Base-by-base conservation (phyloP, 2,797 vertebrate species). In the Crenichthys baileyi region DNA sequence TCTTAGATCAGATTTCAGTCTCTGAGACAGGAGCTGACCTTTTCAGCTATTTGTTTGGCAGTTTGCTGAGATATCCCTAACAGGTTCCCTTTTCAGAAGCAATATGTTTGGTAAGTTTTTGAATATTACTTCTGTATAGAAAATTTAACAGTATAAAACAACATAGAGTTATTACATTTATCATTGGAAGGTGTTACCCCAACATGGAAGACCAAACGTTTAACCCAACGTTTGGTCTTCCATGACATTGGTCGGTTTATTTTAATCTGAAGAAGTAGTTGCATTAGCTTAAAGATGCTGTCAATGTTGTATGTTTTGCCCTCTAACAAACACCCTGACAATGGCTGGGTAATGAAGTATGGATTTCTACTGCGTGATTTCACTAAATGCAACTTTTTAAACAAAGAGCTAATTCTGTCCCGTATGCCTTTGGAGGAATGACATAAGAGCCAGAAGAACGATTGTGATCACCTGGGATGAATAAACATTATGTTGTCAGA, bases 1-100 rank as follows among this genome's bases (percentile, higher is more conserved):
- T 70, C 78, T 80, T 76, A 55, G 89, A 91, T 93, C 89, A 84
- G 53, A 73, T 94, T 92, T 92, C 93, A 89, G 78, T 72, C 80
- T 83, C 76, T 84, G 83, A 73, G 72, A 76, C 73, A 76, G 75
- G 81, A 80, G 84, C 68, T 89, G 86, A 90, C 89, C 85, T 89
- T 88, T 84, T 29, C 77, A 74, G 81, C 81, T 78, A 73, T 85
- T 89, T 87, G 83, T 77, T 70, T 77, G 78, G 58, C 76, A 70
- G 77, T 80, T 26, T 75, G 53, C 81, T 53, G 13, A 80, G 72
- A 77, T 26, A 70, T 86, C 74, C 48, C 5, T 26, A 56, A 76
- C 82, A 73, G 70, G 56, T 82, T 46, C n/a, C 26, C 20, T 73
- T 50, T 77, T 86, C 78, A 68, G 22, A 77, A 76, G 63, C 77